phyloP scores from a whole-genome alignment of 2,888 invertebrate genomes.

The Lissonota sp. region DNA sequence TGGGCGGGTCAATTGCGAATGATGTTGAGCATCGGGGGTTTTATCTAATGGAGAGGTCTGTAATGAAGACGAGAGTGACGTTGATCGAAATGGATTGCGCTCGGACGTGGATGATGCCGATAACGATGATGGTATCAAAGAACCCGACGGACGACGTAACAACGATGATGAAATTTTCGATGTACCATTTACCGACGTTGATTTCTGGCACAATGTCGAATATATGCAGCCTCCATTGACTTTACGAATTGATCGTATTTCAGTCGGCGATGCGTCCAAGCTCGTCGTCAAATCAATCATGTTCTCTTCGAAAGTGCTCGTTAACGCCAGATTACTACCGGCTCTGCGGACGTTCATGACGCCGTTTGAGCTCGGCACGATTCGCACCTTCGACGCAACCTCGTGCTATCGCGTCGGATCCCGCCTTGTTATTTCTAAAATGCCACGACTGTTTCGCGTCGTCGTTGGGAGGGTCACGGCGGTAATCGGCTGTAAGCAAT shows the following conservation, averaged over 20 bases:
- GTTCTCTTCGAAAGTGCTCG: slow-evolving; percentile 81
- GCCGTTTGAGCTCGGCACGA: slow-evolving; percentile 78
- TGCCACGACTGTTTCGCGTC: slow-evolving; percentile 52
- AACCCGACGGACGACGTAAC: slow-evolving; percentile 41
- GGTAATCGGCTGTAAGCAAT: slow-evolving; percentile 42
- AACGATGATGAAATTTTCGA: slow-evolving; percentile 52
- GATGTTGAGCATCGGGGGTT: slow-evolving; percentile 14
- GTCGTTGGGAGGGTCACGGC: slow-evolving; percentile 44
- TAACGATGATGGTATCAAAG: slow-evolving; percentile 56
- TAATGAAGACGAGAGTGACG: slow-evolving; percentile 16
- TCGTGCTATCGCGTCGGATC: slow-evolving; percentile 68
- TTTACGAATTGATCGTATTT: slow-evolving; percentile 35
- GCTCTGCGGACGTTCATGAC: slow-evolving; percentile 78
- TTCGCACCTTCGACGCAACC: slow-evolving; percentile 79
- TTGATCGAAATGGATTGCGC: slow-evolving; percentile 33
- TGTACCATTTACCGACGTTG: slow-evolving; percentile 37
- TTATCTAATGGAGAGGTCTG: slow-evolving; percentile 40
- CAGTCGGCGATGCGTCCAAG: slow-evolving; percentile 54
- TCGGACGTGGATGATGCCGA: slow-evolving; percentile 55
- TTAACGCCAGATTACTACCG: slow-evolving; percentile 79
- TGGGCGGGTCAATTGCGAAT: slow-evolving; percentile 34
- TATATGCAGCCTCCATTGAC: slow-evolving; percentile 18
- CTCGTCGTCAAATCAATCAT: slow-evolving; percentile 76
- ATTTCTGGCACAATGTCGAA: slow-evolving; percentile 30
- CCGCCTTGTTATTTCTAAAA: slow-evolving; percentile 40